These are phyloP conservation scores for Drosophila kepulauana DNA, from an alignment of 1,140 invertebrate genomes.

Conservation along the genomic window DNA sequence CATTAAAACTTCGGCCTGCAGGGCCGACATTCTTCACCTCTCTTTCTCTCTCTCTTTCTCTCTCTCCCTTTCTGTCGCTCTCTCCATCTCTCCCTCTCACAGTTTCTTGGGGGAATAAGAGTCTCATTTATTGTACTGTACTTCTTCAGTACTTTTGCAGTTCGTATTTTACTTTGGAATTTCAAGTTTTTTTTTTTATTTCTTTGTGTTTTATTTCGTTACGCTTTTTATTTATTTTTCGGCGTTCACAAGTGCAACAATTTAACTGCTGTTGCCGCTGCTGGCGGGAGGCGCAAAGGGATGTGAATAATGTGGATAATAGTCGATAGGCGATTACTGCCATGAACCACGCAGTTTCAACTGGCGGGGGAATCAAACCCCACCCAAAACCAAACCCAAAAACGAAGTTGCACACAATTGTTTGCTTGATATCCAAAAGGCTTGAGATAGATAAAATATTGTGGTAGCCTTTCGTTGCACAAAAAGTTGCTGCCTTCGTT, in stretches of 20 bases:
- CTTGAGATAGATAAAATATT: conserved; percentile 35
- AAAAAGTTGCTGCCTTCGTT: conserved; percentile 8
- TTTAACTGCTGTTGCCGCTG: conserved; percentile 46
- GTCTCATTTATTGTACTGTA: conserved; percentile 42
- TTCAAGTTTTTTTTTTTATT: conserved; percentile 33
- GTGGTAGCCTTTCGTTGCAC: conserved; percentile 9
- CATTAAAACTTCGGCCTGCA: conserved; percentile 77
- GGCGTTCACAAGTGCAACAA: conserved; percentile 69
- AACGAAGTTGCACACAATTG: conserved; percentile 23
- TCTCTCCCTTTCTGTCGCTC: background rate
- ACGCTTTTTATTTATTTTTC: conserved; percentile 53
- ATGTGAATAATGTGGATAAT: conserved; percentile 52
- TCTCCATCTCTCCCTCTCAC: background rate
- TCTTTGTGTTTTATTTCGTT: conserved; percentile 59
- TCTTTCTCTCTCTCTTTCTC: background rate
- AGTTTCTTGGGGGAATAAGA: conserved; percentile 33
- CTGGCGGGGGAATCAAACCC: background rate
- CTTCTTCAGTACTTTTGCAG: conserved; percentile 66
- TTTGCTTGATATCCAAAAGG: conserved; percentile 27
- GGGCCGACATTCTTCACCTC: conserved; percentile 37
- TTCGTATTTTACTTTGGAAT: conserved; percentile 74
- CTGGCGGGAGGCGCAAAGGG: background rate
- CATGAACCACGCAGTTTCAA: conserved; percentile 25
- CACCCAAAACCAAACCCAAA: too few species aligned
- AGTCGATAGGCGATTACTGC: conserved; percentile 45